Conservation (phyloP, 2,888 invertebrate species). For the Eristalis arbustorum region DNA sequence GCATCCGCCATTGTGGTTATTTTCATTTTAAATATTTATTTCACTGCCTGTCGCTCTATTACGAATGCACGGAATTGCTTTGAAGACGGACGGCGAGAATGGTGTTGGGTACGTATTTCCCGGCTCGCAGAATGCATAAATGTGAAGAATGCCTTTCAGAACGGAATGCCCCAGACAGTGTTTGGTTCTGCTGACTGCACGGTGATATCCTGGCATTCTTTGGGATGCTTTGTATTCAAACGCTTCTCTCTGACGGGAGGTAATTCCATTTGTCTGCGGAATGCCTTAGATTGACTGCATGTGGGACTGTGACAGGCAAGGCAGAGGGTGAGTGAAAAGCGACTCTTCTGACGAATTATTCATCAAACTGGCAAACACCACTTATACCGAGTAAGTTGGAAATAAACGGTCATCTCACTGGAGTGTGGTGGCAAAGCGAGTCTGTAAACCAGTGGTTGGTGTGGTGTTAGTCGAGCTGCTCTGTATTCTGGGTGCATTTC, state of each 20-base stretch:
- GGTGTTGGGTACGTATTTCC: background rate
- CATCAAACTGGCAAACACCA: background rate
- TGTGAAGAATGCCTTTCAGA: slow-evolving; percentile 5
- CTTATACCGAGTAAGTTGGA: too few relatives aligned
- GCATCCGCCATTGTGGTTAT: slow-evolving; percentile 27
- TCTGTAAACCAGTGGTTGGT: too few relatives aligned
- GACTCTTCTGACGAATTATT: too few relatives aligned
- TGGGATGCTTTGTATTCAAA: slow-evolving; percentile 10
- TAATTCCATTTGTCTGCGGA: background rate
- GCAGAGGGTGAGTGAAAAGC: too few relatives aligned
- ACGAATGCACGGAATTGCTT: slow-evolving; percentile 35
- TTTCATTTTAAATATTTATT: slow-evolving; percentile 48
- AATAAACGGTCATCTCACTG: background rate
- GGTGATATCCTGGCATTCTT: slow-evolving; percentile 3
- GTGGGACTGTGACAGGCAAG: background rate
- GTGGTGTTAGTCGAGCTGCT: too few relatives aligned
- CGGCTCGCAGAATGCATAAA: background rate
- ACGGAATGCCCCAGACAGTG: slow-evolving; percentile 16
- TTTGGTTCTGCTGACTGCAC: background rate
- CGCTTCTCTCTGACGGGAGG: background rate
- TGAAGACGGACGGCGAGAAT: background rate
- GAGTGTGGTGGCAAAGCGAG: background rate
- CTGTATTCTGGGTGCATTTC: too few relatives aligned
- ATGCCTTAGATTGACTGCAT: background rate
- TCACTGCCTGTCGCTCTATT: slow-evolving; percentile 44